phyloP scores from a whole-genome alignment of 1,140 invertebrate species.

The Saccostrea glomerata region DNA sequence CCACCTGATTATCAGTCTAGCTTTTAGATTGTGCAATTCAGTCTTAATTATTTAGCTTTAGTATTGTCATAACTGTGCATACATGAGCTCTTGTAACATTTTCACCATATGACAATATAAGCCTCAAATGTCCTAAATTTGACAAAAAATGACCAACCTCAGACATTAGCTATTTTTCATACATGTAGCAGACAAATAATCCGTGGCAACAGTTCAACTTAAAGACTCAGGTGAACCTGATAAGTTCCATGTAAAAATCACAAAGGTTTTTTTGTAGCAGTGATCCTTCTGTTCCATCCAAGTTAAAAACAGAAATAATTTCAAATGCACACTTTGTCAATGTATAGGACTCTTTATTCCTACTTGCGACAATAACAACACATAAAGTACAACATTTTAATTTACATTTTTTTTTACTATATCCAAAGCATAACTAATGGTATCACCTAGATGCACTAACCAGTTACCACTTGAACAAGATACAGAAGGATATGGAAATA shows the following conservation, averaged over 20 bases:
- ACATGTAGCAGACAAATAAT: too few species aligned
- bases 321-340: slow-evolving; percentile 13
- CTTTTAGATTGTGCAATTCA: too few species aligned
- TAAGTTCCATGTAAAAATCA: background rate
- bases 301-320: slow-evolving; percentile 27
- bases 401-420: slow-evolving; percentile 12
- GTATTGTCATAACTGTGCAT: too few species aligned
- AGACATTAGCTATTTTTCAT: too few species aligned
- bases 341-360: background rate
- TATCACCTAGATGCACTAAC: slow-evolving; percentile 31
- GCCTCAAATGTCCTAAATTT: too few species aligned
- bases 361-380: slow-evolving; percentile 38
- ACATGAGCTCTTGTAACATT: too few species aligned
- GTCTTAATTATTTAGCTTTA: too few species aligned
- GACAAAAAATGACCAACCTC: too few species aligned
- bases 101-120: too few species aligned
- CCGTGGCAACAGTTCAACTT: too few species aligned
- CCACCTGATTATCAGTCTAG: too few species aligned
- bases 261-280: background rate
- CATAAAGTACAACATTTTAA: slow-evolving; percentile 11
- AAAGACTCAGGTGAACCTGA: background rate
- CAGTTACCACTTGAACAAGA: slow-evolving; percentile 44
- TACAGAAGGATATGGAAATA: too few species aligned
- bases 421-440: slow-evolving; percentile 22
- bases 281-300: background rate